phyloP scores from a whole-genome alignment of 2,113 vertebrate genomes.

The Gadus chalcogrammus region DNA sequence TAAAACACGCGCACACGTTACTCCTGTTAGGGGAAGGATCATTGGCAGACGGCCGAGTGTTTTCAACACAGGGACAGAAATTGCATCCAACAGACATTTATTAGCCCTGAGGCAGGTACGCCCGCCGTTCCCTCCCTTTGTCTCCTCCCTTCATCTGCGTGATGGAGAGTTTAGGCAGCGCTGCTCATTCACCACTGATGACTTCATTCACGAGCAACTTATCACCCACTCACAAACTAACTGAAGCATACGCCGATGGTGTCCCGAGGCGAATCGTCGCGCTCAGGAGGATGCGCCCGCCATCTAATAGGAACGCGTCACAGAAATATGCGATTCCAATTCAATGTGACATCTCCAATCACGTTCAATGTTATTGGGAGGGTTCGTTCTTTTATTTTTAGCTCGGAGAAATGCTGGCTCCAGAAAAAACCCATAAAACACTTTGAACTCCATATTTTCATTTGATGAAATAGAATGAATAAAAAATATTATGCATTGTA shows the following conservation, averaged over 20 bases:
- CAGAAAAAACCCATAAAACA: no score
- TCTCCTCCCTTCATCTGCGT: conserved; percentile 71
- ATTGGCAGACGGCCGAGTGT: conserved; percentile 53
- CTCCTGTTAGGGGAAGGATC: conserved; percentile 60
- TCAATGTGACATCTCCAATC: no score
- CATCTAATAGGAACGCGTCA: background rate
- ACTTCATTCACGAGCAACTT: conserved; percentile 73
- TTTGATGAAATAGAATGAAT: background rate
- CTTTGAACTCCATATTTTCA: no score
- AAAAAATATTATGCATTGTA: background rate
- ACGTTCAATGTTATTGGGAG: conserved; percentile 8
- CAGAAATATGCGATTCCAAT: background rate
- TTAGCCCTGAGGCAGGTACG: conserved; percentile 66
- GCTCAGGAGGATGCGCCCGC: conserved; percentile 38
- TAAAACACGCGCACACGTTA: conserved; percentile 14
- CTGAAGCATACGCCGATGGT: conserved; percentile 50
- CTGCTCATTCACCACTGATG: conserved; percentile 72
- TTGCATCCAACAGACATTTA: conserved; percentile 63
- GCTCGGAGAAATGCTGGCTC: no score
- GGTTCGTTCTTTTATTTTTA: no score
- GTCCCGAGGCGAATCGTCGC: conserved; percentile 56
- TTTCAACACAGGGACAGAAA: conserved; percentile 49
- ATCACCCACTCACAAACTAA: conserved; percentile 70
- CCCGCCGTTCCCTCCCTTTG: conserved; percentile 66
- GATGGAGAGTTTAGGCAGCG: conserved; percentile 70